phyloP scores from a whole-genome alignment of 2,888 invertebrate species.

The Lepeophtheirus nordmannii region DNA sequence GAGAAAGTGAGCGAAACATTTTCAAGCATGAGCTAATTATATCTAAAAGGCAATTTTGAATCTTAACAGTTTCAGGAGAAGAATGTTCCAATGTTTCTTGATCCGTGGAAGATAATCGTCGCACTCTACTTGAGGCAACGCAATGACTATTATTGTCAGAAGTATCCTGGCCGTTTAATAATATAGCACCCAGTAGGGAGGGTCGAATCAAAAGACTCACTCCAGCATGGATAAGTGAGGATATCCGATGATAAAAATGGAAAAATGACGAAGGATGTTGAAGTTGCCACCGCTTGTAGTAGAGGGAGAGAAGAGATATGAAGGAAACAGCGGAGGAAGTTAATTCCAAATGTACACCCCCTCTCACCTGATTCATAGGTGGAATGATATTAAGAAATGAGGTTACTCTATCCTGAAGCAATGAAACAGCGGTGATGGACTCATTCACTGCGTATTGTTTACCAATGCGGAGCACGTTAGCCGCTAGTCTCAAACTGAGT shows the following conservation, averaged over 20 bases:
- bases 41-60: neutral
- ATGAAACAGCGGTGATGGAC: constrained; percentile 2
- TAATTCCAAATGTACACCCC: constrained; percentile 8
- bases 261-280: constrained; percentile 2
- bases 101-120: constrained; percentile 22
- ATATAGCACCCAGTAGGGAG: constrained; percentile 1
- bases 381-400: constrained; percentile 13
- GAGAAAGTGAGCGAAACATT: constrained; percentile 24
- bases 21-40: constrained; percentile 9
- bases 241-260: constrained; percentile 10
- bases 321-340: constrained; percentile 3
- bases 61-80: constrained; percentile 11
- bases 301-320: neutral
- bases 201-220: constrained; percentile 11
- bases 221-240: constrained; percentile 6
- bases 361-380: neutral
- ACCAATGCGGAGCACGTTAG: constrained; percentile 6
- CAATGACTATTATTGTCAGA: neutral
- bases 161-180: neutral
- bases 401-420: constrained; percentile 11
- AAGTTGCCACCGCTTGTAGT: constrained; percentile 13
- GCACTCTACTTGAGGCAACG: constrained; percentile 9
- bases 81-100: constrained; percentile 15
- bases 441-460: constrained; percentile 5
- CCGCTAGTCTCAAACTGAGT: neutral